Percentiles rank a stretch among this genome's conserved stretches.
Evolutionary conservation across 2,113 vertebrate genomes (phyloP).

Genomic region (Gavia stellata): DNA sequence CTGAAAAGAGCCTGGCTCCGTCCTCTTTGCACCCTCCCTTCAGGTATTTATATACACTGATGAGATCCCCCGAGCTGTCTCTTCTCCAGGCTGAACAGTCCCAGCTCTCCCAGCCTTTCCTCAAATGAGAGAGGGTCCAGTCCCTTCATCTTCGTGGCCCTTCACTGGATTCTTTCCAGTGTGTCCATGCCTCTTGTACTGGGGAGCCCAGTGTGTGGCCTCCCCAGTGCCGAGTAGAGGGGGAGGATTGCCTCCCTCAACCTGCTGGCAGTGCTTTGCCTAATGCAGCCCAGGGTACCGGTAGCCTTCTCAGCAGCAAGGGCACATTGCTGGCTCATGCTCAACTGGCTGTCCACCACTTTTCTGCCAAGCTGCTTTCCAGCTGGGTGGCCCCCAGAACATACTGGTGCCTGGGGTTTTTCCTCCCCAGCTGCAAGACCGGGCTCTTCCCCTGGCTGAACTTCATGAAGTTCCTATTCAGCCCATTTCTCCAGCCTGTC

Average conservation of each 20-base stretch:
- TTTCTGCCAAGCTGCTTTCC: background rate
- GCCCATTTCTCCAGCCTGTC: background rate
- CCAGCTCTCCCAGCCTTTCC: background rate
- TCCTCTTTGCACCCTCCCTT: background rate
- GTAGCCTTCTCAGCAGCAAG: background rate
- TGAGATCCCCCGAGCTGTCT: background rate
- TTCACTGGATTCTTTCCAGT: background rate
- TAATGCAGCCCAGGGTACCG: background rate
- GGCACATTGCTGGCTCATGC: rapidly evolving
- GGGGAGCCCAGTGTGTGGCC: background rate
- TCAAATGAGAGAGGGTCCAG: background rate
- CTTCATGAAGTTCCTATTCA: background rate
- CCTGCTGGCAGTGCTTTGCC: background rate
- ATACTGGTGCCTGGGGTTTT: background rate
- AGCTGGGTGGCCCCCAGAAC: background rate
- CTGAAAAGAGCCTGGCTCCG: background rate
- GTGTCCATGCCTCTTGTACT: background rate
- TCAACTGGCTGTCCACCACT: background rate
- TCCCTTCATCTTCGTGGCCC: background rate
- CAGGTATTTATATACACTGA: background rate
- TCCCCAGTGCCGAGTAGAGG: background rate
- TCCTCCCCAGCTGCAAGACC: background rate
- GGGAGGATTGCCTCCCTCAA: background rate
- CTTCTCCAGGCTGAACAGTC: background rate
- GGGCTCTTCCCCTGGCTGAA: background rate